A percentile compares a stretch with the other conserved stretches of the same genome.
Conservation (phyloP, 2,797 vertebrate species). For the Arrhamphus sclerolepis region DNA sequence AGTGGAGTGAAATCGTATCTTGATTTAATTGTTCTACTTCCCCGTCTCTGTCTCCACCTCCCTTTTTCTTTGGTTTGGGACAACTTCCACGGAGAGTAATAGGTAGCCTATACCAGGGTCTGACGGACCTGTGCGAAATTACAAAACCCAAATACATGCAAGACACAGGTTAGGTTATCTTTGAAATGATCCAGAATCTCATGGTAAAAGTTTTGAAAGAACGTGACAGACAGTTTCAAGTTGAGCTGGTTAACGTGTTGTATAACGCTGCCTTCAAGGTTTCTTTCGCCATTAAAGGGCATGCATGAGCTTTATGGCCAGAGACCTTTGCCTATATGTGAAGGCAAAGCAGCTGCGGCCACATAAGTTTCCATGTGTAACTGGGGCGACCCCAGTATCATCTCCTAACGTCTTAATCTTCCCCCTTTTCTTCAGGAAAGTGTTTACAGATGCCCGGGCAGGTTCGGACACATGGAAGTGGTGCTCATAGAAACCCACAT, state of each 20-base stretch:
- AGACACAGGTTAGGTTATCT: constrained; percentile 9
- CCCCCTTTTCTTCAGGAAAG: constrained; percentile 4
- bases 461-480: constrained; percentile 44
- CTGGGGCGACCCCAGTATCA: background rate
- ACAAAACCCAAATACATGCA: constrained; percentile 21
- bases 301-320: constrained; percentile 59
- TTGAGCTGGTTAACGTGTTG: constrained; percentile 40
- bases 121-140: constrained; percentile 66
- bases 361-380: constrained; percentile 77
- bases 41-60: constrained; percentile 25
- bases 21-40: constrained; percentile 25
- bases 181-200: background rate
- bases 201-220: constrained; percentile 46
- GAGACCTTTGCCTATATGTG: constrained; percentile 66
- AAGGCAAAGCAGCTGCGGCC: constrained; percentile 34
- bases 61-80: constrained; percentile 14
- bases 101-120: constrained; percentile 29
- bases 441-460: constrained; percentile 26
- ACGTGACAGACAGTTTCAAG: constrained; percentile 20
- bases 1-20: constrained; percentile 81
- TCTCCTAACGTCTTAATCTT: too few species aligned
- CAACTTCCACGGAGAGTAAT: constrained; percentile 38
- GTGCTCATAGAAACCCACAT: constrained; percentile 56
- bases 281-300: constrained; percentile 76
- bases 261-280: constrained; percentile 51